Conservation (phyloP, 2,113 vertebrate genomes). For the Monopterus albus region DNA sequence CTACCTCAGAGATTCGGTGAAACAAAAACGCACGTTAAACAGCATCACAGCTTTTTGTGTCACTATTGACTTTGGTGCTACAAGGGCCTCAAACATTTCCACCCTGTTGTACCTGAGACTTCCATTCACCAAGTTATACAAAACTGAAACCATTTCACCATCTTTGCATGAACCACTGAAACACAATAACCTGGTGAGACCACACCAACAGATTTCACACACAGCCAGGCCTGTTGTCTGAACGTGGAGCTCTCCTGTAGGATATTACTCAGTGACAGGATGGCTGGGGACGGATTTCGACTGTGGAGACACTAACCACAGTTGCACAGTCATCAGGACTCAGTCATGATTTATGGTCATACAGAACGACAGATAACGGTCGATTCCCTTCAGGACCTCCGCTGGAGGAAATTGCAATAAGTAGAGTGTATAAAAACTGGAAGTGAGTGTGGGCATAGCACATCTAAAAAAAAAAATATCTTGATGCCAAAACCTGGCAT, state of each 20-base stretch:
- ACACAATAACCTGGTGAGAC: constrained; percentile 47
- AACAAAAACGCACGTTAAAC: no score
- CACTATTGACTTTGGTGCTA: neutral
- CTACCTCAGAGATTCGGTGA: no score
- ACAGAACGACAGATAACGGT: constrained; percentile 76
- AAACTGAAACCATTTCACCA: constrained; percentile 65
- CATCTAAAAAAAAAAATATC: constrained; percentile 33
- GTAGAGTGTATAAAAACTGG: constrained; percentile 57
- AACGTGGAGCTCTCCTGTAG: constrained; percentile 53
- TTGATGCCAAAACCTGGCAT: neutral
- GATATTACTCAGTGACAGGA: constrained; percentile 74
- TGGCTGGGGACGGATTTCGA: constrained; percentile 50
- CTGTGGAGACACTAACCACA: constrained; percentile 59
- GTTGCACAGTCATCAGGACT: constrained; percentile 80
- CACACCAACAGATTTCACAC: constrained; percentile 61
- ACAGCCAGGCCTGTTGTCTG: constrained; percentile 43
- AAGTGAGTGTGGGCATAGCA: constrained; percentile 43
- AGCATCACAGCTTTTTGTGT: no score
- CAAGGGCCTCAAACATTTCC: constrained; percentile 57
- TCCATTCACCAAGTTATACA: constrained; percentile 58
- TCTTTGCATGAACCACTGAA: constrained; percentile 38
- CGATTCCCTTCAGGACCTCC: constrained; percentile 58
- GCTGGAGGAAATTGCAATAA: constrained; percentile 73
- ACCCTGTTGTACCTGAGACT: constrained; percentile 45
- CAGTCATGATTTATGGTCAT: constrained; percentile 68